phyloP scores from a whole-genome alignment of 2,888 invertebrate species.

The Amorpha juglandis region DNA sequence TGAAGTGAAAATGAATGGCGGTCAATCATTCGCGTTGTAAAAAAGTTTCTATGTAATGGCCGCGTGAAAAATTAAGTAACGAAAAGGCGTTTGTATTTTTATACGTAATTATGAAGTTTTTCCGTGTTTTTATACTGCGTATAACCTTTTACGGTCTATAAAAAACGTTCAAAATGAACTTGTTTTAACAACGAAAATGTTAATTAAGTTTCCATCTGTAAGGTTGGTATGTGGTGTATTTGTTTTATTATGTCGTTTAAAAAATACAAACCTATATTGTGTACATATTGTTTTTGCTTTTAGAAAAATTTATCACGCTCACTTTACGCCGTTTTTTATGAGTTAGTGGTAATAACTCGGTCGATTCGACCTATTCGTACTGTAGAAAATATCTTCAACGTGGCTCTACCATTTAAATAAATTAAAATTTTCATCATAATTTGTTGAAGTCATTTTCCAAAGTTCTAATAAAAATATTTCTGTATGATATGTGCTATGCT shows the following conservation, averaged over 20 bases:
- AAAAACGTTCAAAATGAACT: slow-evolving; percentile 42
- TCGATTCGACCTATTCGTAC: too few species aligned
- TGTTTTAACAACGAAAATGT: slow-evolving; percentile 47
- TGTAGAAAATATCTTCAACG: too few species aligned
- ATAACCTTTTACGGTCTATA: slow-evolving; percentile 27
- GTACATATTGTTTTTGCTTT: neutral
- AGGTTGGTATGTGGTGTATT: slow-evolving; percentile 29
- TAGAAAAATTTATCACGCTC: neutral
- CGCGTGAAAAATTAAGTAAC: slow-evolving; percentile 27
- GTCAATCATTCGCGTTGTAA: slow-evolving; percentile 66
- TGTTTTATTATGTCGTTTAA: slow-evolving; percentile 38
- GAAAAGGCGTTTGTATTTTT: slow-evolving; percentile 30
- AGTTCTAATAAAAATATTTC: too few species aligned
- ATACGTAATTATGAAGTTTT: slow-evolving; percentile 30
- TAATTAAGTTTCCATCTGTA: slow-evolving; percentile 47
- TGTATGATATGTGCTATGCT: too few species aligned
- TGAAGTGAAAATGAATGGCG: slow-evolving; percentile 71
- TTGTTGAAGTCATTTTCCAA: too few species aligned
- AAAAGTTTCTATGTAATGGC: slow-evolving; percentile 38
- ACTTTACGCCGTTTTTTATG: too few species aligned
- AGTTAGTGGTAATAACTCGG: too few species aligned
- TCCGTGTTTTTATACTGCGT: slow-evolving; percentile 25
- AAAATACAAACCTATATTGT: neutral
- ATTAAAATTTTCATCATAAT: too few species aligned
- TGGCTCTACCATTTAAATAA: too few species aligned